Evolutionary conservation across 2,888 invertebrate genomes (phyloP).

Genomic region (Phyto melanocephala): DNA sequence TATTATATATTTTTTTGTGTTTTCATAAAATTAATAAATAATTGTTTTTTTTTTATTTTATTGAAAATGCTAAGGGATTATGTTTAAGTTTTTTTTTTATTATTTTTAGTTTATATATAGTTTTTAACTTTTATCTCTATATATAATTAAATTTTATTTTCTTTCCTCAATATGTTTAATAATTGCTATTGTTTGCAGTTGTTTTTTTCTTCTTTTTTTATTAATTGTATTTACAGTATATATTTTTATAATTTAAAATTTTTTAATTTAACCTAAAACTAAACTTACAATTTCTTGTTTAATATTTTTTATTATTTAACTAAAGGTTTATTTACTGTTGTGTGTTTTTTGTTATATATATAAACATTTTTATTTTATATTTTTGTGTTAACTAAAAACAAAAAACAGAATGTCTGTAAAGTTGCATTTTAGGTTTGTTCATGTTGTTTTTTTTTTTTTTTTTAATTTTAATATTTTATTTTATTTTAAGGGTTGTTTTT

Average conservation of each 20-base stretch:
- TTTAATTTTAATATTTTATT: constrained; percentile 58
- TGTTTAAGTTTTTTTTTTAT: constrained; percentile 46
- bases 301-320: constrained; percentile 49
- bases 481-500: constrained; percentile 24
- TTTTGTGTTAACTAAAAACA: constrained; percentile 63
- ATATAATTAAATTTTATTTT: constrained; percentile 37
- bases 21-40: constrained; percentile 35
- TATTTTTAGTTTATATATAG: constrained; percentile 14
- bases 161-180: constrained; percentile 70
- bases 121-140: constrained; percentile 37
- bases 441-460: neutral
- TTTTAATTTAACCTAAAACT: constrained; percentile 47
- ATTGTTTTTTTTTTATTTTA: constrained; percentile 4
- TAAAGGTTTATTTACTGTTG: constrained; percentile 28
- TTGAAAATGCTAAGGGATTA: constrained; percentile 58
- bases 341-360: neutral
- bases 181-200: constrained; percentile 73
- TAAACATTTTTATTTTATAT: constrained; percentile 3
- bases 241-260: constrained; percentile 26
- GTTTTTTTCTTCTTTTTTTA: constrained; percentile 9
- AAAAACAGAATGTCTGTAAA: constrained; percentile 54
- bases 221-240: constrained; percentile 58
- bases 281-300: constrained; percentile 32
- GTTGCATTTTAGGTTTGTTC: constrained; percentile 18
- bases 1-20: constrained; percentile 32